phyloP scores from a whole-genome alignment of 2,113 vertebrate genomes.

The Tylochromis polylepis region DNA sequence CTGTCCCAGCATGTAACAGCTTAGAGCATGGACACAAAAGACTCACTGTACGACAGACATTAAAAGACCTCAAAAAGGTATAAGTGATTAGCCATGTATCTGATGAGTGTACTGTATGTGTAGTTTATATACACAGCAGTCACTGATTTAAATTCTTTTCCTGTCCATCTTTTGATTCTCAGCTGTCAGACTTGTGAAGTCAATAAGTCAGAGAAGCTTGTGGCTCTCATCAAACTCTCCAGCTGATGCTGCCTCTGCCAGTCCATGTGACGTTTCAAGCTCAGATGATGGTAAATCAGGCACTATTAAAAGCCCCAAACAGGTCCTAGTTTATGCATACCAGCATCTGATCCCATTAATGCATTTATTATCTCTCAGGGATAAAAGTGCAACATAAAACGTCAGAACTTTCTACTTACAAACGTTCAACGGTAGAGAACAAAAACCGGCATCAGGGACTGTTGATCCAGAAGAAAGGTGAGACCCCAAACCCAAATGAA shows the following conservation, averaged over 20 bases:
- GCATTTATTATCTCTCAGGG: neutral
- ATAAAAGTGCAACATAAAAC: neutral
- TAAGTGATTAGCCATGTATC: neutral
- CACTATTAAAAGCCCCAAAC: neutral
- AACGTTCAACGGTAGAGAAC: neutral
- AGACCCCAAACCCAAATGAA: neutral
- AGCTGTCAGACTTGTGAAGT: slow-evolving; percentile 31
- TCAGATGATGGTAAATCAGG: slow-evolving; percentile 19
- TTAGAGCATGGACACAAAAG: neutral
- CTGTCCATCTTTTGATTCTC: neutral
- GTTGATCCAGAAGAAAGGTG: neutral
- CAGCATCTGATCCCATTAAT: neutral
- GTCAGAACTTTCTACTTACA: neutral
- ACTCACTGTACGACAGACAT: neutral
- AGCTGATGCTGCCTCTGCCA: neutral
- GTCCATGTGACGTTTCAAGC: neutral
- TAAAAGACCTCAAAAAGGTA: neutral
- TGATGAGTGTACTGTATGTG: neutral
- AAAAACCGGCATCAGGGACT: neutral
- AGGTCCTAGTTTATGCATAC: neutral
- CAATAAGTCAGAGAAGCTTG: neutral
- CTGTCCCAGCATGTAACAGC: neutral
- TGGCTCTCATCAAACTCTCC: neutral
- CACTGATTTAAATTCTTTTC: neutral
- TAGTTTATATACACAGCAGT: neutral